These are phyloP conservation scores for Capitulum mitella DNA, from an alignment of 2,888 invertebrate species.

Conservation along the genomic window DNA sequence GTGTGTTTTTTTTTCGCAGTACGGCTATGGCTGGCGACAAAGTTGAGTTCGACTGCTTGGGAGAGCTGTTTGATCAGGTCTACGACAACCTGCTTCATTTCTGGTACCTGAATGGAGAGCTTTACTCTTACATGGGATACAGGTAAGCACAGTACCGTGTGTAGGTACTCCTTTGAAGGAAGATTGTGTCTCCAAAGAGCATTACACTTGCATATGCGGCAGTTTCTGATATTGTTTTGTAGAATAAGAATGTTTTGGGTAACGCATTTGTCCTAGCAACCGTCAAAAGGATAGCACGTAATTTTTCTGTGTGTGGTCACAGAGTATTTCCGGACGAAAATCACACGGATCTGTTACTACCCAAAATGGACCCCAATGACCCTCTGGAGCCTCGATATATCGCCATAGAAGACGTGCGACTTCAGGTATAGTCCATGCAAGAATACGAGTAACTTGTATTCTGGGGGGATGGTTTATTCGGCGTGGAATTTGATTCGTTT, in stretches of 20 bases:
- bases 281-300: no score
- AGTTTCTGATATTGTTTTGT: no score
- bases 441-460: no score
- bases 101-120: constrained; percentile 16
- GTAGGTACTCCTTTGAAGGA: no score
- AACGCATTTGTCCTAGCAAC: no score
- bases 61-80: not conserved
- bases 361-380: not conserved
- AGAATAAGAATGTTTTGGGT: no score
- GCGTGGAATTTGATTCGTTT: no score
- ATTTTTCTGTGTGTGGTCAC: not conserved
- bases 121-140: constrained; percentile 10
- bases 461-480: no score
- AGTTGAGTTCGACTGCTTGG: constrained; percentile 8
- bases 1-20: no score
- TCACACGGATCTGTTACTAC: not conserved
- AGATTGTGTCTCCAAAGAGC: no score
- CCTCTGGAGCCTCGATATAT: constrained; percentile 3
- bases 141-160: not conserved
- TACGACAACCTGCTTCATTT: constrained; percentile 15
- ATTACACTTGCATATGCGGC: no score
- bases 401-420: not conserved
- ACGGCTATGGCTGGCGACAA: not conserved
- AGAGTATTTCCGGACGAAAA: not conserved
- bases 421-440: no score